Evolutionary conservation across 2,888 invertebrate species (phyloP), one percentile per base, ranked within the genome.

Genomic region (Ormyrus pomaceus): DNA sequence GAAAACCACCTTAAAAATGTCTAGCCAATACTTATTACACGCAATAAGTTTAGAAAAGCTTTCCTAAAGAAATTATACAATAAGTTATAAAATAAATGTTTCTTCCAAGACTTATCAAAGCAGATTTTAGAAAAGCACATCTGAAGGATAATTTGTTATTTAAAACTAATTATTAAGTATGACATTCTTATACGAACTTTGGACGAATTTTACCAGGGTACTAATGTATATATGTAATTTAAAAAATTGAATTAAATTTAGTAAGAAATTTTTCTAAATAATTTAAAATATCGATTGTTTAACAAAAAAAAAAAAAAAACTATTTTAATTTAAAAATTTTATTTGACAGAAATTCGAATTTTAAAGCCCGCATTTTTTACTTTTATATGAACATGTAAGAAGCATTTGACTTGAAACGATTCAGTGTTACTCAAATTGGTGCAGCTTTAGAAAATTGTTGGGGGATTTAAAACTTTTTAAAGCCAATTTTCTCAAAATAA

Each of bases 121-220:
- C 34, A 34, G 34, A 34, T 34, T 34, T 34, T 34, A 34, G 34
- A 4, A 34, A 34, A 34, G 34, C 34, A 34, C 34, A 4, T 34
- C 34, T 34, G 34, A 34, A 34, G 34, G 34, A 34, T 34, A 34
- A 34, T 34, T 34, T 34, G 34, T 34, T 34, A 34, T 19, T 34
- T 50, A 11, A n/a, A 19, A 48, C 45, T 59, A 13, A 34, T 34
- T 34, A 34, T 34, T 34, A 34, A 34, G 34, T 34, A 34, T 34
- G 34, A 34, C 34, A 34, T 34, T 34, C 0, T 34, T 34, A 34
- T 34, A 34, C 34, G 34, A 62, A 78, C 62, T 78, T 34, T 81
- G 75, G 78, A 79, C 81, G 81, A 81, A 81, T 79, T 78, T 75
- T 73, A 81, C 71, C 78, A 79, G 78, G 81, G 78, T 78, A 81